Evolutionary conservation across 2,113 vertebrate genomes (phyloP), one percentile per base, ranked within the genome.

Genomic region (Damaliscus lunatus): DNA sequence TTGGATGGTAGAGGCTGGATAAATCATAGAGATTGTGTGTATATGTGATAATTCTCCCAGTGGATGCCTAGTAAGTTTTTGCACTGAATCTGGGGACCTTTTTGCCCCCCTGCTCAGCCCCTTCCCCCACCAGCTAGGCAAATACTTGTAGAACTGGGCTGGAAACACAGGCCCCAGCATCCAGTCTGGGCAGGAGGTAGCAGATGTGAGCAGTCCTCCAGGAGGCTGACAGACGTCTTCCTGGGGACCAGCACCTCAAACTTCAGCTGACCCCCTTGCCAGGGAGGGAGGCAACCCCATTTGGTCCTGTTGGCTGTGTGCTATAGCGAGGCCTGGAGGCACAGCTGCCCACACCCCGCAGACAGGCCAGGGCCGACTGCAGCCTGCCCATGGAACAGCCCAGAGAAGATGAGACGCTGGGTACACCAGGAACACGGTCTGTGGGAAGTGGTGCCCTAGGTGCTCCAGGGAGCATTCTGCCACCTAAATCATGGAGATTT

Each of bases 171-270:
- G 7, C 7, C 27, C 62, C 53, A 15, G 60, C 2, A 15, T 86
- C 25, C 16, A 52, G 48, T 95, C 3, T 98, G 97, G 99, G 99
- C 1, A 99, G 98, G 43, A 98, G 98, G 98, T 99, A 99, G 0
- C 98, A 99, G 6, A 99, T 98, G 99, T 99, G 71, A 99, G 99
- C 99, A 99, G 98, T 99, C 99, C 98, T 99, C 99, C 95, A 99
- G 95, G 1, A 99, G 99, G 62, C 99, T 99, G 93, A 99, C 98
- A 36, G 99, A 99, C 96, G 99, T 98, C 97, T 99, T 99, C 64
- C 99, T 99, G 7, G 99, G 99, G 11, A 99, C 97, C 6, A 99
- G 98, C 53, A 99, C 95, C 77, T 99, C 99, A 86, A 99, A 98
- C 25, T 99, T 99, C 1, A 99, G 98, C 57, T 99, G 99, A 99